These are phyloP conservation scores for Leptothorax acervorum DNA, from an alignment of 2,888 invertebrate species.

Conservation along the genomic window DNA sequence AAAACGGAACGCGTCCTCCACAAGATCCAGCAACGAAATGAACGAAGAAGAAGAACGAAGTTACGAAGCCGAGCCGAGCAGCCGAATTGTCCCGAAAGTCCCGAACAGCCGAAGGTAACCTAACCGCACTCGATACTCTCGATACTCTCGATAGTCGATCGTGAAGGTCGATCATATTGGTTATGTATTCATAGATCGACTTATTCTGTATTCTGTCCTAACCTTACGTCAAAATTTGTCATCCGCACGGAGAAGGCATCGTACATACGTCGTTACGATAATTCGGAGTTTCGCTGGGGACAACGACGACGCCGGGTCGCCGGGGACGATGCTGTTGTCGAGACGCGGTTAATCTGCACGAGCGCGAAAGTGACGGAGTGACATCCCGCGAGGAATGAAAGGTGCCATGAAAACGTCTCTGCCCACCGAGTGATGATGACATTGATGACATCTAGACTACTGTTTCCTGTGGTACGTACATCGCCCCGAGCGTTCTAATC, in stretches of 20 bases:
- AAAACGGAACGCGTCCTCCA: not conserved
- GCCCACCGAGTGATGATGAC: not conserved
- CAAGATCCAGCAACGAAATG: not conserved
- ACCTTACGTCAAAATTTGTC: constrained; percentile 36
- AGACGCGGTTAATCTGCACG: not conserved
- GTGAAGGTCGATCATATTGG: too few species aligned
- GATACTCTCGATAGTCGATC: too few species aligned
- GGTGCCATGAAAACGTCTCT: constrained; percentile 18
- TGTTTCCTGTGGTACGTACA: not conserved
- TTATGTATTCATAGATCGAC: too few species aligned
- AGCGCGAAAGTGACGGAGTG: not conserved
- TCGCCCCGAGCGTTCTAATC: not conserved
- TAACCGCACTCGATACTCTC: too few species aligned
- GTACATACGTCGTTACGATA: not conserved
- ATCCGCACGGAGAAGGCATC: not conserved
- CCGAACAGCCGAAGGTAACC: too few species aligned
- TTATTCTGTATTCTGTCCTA: not conserved
- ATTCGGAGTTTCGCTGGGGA: not conserved
- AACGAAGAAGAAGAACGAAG: not conserved
- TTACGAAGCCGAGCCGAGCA: too few species aligned
- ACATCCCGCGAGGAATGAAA: not conserved
- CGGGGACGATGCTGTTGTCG: not conserved
- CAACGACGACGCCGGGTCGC: not conserved
- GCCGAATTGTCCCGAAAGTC: too few species aligned
- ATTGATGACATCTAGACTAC: not conserved